phyloP scores from a whole-genome alignment of 1,140 invertebrate genomes.

The Bilobella aurantiaca region DNA sequence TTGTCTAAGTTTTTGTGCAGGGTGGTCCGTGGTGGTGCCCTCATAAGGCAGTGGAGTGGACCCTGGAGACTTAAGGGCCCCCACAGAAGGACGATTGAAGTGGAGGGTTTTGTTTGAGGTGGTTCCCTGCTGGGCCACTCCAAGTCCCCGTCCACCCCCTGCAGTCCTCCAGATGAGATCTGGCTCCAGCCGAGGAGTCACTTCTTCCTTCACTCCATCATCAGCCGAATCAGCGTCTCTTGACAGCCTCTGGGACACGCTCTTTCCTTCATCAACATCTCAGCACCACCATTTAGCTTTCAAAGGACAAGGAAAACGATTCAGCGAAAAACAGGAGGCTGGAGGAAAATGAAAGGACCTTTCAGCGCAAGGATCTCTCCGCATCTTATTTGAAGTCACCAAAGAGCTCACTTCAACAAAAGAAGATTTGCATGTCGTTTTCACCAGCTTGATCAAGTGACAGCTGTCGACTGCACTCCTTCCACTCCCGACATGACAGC shows the following conservation, averaged over 20 bases:
- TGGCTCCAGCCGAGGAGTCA: constrained; percentile 26
- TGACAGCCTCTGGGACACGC: background rate
- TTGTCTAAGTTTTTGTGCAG: too few relatives aligned
- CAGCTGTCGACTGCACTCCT: constrained; percentile 29
- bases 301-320: background rate
- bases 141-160: constrained; percentile 27
- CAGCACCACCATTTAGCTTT: background rate
- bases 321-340: background rate
- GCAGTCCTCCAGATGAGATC: constrained; percentile 31
- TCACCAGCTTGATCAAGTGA: constrained; percentile 27
- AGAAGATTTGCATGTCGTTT: constrained; percentile 28
- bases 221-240: constrained; percentile 4
- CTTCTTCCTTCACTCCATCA: constrained; percentile 3
- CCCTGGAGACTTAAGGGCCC: background rate
- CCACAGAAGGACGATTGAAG: background rate
- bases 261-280: background rate
- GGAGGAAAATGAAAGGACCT: background rate
- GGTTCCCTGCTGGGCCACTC: constrained; percentile 23
- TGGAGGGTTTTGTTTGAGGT: constrained; percentile 29
- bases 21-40: background rate
- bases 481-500: background rate
- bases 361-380: constrained; percentile 5
- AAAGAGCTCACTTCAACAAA: constrained; percentile 8
- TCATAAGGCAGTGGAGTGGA: background rate
- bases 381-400: constrained; percentile 7